Base-by-base conservation (phyloP, 1,140 invertebrate genomes). In the Cryptotermes secundus region DNA sequence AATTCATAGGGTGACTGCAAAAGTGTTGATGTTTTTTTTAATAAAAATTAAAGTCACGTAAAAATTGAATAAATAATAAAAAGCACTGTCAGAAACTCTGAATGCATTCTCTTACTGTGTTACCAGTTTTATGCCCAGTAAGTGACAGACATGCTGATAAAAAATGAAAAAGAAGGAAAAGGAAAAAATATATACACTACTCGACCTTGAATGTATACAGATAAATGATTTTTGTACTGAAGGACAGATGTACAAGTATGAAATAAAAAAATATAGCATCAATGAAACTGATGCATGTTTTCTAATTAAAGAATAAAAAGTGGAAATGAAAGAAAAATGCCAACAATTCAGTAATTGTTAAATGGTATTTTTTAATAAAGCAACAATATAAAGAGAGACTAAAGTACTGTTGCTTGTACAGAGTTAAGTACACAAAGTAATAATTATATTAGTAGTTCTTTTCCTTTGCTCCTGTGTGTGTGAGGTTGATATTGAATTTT, bases 71-170 rank as follows among this genome's bases (percentile, higher is more conserved):
- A 72, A 72, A 72, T 72, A 31, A 72, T 72, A 31, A 72, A 72
- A n/a, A 31, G 59, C 7, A 72, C 4, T 72, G 59, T 49, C 26
- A 72, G 59, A 31, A 72, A 72, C 26, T 59, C 53, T 72, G 59
- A 31, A 72, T 72, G 59, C 14, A 14, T 72, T 72, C 59, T 72
- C 1, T 72, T 72, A 72, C 59, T 72, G 59, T 72, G 26, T 31
- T 59, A 59, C n/a, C n/a, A 72, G 59, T n/a, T 72, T 72, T 72
- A 72, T 72, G 59, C 59, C 59, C 59, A 31, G 59, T 72, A 72
- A 72, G 59, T n/a, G 26, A 72, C 31, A 9, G 59, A 72, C 26
- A 72, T n/a, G 59, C 59, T n/a, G 59, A 31, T 72, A 72, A 72
- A 72, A 72, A 72, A 72, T n/a, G 7, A 12, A 72, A 3, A 72